These are phyloP conservation scores for Sinocyclocheilus anophthalmus DNA, from an alignment of 2,113 vertebrate species.

Conservation along the genomic window DNA sequence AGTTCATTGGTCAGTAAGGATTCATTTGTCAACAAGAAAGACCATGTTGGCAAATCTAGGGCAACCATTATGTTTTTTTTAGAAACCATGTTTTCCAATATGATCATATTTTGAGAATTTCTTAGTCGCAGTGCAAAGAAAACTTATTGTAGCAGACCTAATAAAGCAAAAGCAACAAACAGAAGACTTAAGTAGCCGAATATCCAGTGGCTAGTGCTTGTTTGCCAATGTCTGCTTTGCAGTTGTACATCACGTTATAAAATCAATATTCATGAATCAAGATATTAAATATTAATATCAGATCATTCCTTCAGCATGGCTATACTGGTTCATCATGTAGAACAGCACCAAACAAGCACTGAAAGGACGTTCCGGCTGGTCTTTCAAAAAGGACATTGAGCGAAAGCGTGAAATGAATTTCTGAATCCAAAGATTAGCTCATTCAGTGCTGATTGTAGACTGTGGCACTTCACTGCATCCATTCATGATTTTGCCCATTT, in stretches of 20 bases:
- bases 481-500: background rate
- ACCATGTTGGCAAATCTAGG: background rate
- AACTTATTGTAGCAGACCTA: background rate
- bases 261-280: background rate
- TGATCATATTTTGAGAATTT: background rate
- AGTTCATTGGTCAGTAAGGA: background rate
- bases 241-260: background rate
- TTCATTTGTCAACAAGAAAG: background rate
- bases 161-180: background rate
- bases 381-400: background rate
- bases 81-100: background rate
- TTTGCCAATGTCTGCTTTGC: background rate
- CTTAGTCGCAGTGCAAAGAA: background rate
- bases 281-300: background rate
- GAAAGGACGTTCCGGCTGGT: background rate
- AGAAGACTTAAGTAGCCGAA: background rate
- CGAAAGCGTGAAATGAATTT: constrained; percentile 7
- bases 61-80: no score
- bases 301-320: background rate
- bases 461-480: background rate
- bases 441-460: constrained; percentile 7
- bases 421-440: constrained; percentile 12
- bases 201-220: background rate
- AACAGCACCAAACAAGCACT: background rate
- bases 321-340: background rate